A percentile compares a stretch with the other conserved stretches of the same genome.
phyloP scores from a whole-genome alignment of 1,140 invertebrate genomes.

The Trichonephila clavipes region DNA sequence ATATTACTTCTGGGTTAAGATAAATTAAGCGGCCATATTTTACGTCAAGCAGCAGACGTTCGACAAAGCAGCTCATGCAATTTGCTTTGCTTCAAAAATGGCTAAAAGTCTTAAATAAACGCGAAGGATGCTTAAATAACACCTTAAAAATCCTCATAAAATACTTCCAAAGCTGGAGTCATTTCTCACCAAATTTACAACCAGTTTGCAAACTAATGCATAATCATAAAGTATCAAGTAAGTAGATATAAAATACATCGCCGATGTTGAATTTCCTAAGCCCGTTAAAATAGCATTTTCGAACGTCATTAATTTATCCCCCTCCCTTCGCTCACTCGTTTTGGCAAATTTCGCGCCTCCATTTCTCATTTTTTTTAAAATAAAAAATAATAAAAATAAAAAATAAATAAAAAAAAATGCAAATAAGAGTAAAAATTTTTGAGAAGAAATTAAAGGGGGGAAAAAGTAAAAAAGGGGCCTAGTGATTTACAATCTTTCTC shows the following conservation, averaged over 20 bases:
- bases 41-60: not conserved
- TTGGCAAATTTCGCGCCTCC: constrained; percentile 70
- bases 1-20: not conserved
- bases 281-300: constrained; percentile 72
- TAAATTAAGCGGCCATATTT: not conserved
- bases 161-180: constrained; percentile 46
- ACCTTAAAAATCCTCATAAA: constrained; percentile 36
- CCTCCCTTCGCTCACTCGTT: not conserved
- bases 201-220: constrained; percentile 72
- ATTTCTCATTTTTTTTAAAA: constrained; percentile 57
- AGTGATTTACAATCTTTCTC: constrained; percentile 72
- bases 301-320: constrained; percentile 68
- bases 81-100: not conserved
- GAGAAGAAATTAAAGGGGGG: not conserved
- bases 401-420: constrained; percentile 1
- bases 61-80: not conserved
- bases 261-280: constrained; percentile 66
- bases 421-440: constrained; percentile 23
- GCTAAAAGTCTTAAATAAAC: constrained; percentile 23
- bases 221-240: constrained; percentile 74
- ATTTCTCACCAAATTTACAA: constrained; percentile 73
- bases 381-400: constrained; percentile 11
- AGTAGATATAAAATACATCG: constrained; percentile 62
- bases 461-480: not conserved
- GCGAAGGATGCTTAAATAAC: constrained; percentile 26